Percentiles rank a stretch among this genome's conserved stretches.
Evolutionary conservation across 2,888 invertebrate genomes (phyloP).

Genomic region (Drosophila merina): DNA sequence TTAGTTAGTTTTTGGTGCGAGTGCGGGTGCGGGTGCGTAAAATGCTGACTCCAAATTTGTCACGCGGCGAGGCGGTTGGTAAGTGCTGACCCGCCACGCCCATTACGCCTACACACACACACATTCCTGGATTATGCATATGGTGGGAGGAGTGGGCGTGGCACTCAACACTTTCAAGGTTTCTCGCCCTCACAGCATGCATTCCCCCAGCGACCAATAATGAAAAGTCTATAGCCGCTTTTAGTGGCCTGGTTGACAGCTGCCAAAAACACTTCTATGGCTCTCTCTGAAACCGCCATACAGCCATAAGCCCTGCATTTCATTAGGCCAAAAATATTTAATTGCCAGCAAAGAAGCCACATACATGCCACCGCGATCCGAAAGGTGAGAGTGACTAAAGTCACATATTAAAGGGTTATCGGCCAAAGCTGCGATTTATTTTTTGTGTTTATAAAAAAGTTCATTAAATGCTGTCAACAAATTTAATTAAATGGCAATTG

Average conservation of each 20-base stretch:
- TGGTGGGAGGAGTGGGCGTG: constrained; percentile 10
- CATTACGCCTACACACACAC: constrained; percentile 10
- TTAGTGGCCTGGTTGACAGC: constrained; percentile 56
- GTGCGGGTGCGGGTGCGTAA: constrained; percentile 42
- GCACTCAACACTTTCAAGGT: constrained; percentile 43
- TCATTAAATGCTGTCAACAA: not conserved
- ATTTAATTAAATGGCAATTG: constrained; percentile 9
- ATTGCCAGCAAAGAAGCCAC: constrained; percentile 28
- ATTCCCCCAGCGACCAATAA: constrained; percentile 37
- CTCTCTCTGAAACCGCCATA: constrained; percentile 27
- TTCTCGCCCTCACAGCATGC: constrained; percentile 3
- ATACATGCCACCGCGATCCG: not conserved
- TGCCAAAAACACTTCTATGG: constrained; percentile 46
- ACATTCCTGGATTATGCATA: constrained; percentile 44
- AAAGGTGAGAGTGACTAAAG: not conserved
- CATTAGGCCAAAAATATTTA: constrained; percentile 35
- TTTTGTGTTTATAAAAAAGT: not conserved
- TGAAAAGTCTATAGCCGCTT: constrained; percentile 46
- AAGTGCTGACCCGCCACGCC: constrained; percentile 61
- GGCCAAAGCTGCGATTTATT: not conserved
- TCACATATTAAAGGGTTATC: not conserved
- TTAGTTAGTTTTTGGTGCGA: constrained; percentile 34
- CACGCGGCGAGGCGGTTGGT: constrained; percentile 48
- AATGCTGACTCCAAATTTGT: constrained; percentile 67
- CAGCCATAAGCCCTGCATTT: constrained; percentile 39